These are phyloP conservation scores for Cephus rjabovi DNA, from an alignment of 2,888 invertebrate species.

Conservation along the genomic window DNA sequence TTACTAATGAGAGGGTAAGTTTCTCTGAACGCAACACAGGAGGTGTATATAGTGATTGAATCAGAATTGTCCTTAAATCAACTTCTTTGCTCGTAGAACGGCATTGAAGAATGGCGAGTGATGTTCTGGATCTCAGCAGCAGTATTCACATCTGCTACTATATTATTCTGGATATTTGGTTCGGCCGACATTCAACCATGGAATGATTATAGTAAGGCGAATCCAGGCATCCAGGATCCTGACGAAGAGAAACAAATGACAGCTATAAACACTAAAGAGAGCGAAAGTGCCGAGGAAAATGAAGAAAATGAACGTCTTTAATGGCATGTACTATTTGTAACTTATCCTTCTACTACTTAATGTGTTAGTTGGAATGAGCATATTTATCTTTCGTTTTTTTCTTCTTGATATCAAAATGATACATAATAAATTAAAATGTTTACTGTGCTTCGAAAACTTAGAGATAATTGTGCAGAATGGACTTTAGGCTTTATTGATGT, in stretches of 20 bases:
- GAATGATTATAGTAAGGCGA: constrained; percentile 69
- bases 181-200: constrained; percentile 79
- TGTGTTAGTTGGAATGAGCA: not conserved
- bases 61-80: not conserved
- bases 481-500: not conserved
- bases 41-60: not conserved
- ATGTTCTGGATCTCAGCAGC: constrained; percentile 80
- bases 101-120: constrained; percentile 80
- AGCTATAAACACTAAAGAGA: constrained; percentile 24
- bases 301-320: constrained; percentile 58
- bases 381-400: not conserved
- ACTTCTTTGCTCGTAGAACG: constrained; percentile 71
- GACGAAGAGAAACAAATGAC: constrained; percentile 56
- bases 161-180: constrained; percentile 79
- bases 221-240: constrained; percentile 9
- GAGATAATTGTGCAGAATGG: not conserved
- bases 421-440: not conserved
- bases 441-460: not conserved
- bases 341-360: not conserved
- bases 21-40: not conserved
- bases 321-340: constrained; percentile 1
- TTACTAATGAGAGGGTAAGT: constrained; percentile 53
- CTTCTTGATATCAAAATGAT: not conserved
- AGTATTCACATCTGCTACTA: constrained; percentile 76
- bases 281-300: constrained; percentile 24